Evolutionary conservation across 30 jellyfish, hydroid and myxozoan genomes (phyloP).

Genomic region (Chironex yamaguchii): DNA sequence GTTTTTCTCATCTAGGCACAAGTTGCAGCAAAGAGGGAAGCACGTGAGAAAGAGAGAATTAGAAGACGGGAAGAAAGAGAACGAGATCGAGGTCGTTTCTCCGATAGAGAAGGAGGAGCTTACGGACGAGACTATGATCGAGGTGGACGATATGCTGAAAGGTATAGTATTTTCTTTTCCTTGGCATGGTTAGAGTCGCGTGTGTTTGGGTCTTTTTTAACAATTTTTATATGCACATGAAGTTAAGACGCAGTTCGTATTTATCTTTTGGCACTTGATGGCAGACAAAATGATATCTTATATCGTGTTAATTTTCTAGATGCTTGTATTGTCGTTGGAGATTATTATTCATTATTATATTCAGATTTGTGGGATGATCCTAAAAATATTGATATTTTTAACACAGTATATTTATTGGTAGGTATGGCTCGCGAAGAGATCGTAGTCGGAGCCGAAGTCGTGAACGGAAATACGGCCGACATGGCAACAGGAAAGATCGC

Average conservation of each 20-base stretch:
- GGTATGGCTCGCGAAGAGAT: neutral
- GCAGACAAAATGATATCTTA: too few relatives aligned
- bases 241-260: neutral
- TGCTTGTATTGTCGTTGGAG: too few relatives aligned
- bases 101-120: neutral
- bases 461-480: slow-evolving; percentile 51
- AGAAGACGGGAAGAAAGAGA: slow-evolving; percentile 74
- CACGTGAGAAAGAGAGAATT: slow-evolving; percentile 83
- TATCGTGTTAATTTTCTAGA: too few relatives aligned
- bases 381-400: neutral
- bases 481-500: slow-evolving; percentile 44
- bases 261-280: neutral
- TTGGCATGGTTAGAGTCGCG: too few relatives aligned
- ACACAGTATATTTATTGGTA: neutral
- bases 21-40: slow-evolving; percentile 83
- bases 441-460: slow-evolving; percentile 67
- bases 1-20: slow-evolving; percentile 41
- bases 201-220: too few relatives aligned
- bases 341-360: too few relatives aligned
- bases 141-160: neutral
- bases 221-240: too few relatives aligned
- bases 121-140: neutral
- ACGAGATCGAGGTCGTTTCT: slow-evolving; percentile 11
- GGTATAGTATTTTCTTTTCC: too few relatives aligned
- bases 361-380: too few relatives aligned